These are phyloP conservation scores for Sphecodes monilicornis DNA, from an alignment of 2,888 invertebrate genomes.

Conservation along the genomic window DNA sequence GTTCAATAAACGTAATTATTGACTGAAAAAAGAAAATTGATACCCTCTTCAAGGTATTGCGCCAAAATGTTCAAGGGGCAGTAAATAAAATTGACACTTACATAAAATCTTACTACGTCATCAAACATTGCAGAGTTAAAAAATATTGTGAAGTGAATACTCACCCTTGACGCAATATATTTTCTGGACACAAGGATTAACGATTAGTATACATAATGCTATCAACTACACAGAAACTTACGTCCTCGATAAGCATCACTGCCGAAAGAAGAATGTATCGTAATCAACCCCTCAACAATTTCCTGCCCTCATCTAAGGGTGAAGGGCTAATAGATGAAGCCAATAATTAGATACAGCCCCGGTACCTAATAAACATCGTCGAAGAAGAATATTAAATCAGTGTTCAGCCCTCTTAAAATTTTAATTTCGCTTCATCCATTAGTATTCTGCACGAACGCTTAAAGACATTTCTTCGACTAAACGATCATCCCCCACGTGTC, in stretches of 20 bases:
- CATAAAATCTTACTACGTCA: no score
- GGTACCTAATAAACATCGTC: not conserved
- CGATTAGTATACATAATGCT: not conserved
- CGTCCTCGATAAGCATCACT: not conserved
- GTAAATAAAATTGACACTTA: no score
- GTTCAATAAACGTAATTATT: not conserved
- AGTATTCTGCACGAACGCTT: not conserved
- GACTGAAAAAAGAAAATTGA: not conserved
- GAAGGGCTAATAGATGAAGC: not conserved
- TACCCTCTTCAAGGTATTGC: no score
- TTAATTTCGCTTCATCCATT: not conserved
- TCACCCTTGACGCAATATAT: no score
- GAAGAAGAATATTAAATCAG: constrained; percentile 1
- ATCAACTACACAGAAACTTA: not conserved
- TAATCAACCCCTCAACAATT: not conserved
- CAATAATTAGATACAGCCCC: not conserved
- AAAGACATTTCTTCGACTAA: not conserved
- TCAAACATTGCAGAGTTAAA: no score
- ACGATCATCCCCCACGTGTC: not conserved
- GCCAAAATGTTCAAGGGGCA: no score
- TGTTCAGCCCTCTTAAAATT: not conserved
- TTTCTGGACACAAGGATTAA: not conserved
- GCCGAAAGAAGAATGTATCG: not conserved
- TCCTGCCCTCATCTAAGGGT: not conserved
- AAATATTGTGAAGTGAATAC: no score